Evolutionary conservation across 2,888 invertebrate species (phyloP).

Genomic region (Diarsia dahlii): DNA sequence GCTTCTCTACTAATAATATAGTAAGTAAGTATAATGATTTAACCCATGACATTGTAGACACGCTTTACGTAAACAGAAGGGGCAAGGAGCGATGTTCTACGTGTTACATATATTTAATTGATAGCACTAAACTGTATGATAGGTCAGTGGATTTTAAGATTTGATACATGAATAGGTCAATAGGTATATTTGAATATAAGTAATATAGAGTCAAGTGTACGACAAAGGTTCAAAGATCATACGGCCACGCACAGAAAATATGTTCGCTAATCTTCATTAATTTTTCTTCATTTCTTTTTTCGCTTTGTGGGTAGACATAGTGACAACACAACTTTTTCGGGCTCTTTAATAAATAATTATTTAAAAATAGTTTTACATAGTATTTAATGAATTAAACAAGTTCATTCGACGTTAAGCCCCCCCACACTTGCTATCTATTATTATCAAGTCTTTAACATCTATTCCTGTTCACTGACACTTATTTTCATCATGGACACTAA

Average conservation of each 20-base stretch:
- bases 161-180: constrained; percentile 13
- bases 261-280: constrained; percentile 5
- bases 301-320: no score
- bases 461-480: no score
- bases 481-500: no score
- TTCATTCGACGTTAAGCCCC: no score
- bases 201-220: constrained; percentile 20
- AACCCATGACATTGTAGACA: constrained; percentile 46
- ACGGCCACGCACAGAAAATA: constrained; percentile 5
- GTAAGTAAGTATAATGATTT: constrained; percentile 15
- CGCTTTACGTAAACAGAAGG: constrained; percentile 46
- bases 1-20: constrained; percentile 1
- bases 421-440: no score
- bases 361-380: no score
- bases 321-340: no score
- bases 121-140: constrained; percentile 38
- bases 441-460: no score
- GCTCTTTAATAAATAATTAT: no score
- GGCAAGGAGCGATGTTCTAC: constrained; percentile 40
- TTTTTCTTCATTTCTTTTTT: no score
- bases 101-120: constrained; percentile 34
- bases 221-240: constrained; percentile 31
- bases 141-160: constrained; percentile 53
- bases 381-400: no score
- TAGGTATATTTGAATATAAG: constrained; percentile 7